Evolutionary conservation across 2,113 vertebrate species (phyloP).

Genomic region (Chaetodon trifascialis): DNA sequence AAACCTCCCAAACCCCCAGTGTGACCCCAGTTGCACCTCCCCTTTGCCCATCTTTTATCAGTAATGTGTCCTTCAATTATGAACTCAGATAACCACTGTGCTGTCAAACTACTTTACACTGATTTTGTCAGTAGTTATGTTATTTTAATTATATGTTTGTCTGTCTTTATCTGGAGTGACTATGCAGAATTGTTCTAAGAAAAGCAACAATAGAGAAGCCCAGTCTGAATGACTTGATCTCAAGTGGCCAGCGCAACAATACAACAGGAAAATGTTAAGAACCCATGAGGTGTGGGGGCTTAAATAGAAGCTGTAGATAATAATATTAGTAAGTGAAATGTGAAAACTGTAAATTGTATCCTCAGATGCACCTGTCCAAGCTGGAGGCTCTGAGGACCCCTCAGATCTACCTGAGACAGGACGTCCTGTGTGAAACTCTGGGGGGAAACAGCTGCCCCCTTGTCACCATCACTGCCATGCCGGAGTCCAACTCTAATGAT

Average conservation of each 20-base stretch:
- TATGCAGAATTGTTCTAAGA: background rate
- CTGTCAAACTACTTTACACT: background rate
- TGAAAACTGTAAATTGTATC: slow-evolving; percentile 9
- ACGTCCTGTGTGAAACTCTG: slow-evolving; percentile 92
- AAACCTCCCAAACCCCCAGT: background rate
- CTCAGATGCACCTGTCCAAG: slow-evolving; percentile 96
- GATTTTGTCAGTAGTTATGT: slow-evolving; percentile 12
- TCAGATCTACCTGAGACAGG: slow-evolving; percentile 94
- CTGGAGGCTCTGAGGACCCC: slow-evolving; percentile 90
- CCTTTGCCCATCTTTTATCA: background rate
- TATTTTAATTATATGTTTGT: background rate
- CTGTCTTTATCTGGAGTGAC: background rate
- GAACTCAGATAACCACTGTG: background rate
- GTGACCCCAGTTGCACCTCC: background rate
- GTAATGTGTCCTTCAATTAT: background rate
- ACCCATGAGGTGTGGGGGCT: background rate
- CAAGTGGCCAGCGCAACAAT: background rate
- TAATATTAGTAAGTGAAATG: background rate
- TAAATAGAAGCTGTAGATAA: background rate
- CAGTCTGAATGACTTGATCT: slow-evolving; percentile 17
- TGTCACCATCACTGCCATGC: slow-evolving; percentile 98
- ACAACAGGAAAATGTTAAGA: background rate
- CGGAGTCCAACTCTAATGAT: slow-evolving; percentile 92
- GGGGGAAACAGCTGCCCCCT: slow-evolving; percentile 95
- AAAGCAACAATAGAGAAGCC: slow-evolving; percentile 11